phyloP scores from a whole-genome alignment of 2,888 invertebrate species.

The Plagodis dolabraria region DNA sequence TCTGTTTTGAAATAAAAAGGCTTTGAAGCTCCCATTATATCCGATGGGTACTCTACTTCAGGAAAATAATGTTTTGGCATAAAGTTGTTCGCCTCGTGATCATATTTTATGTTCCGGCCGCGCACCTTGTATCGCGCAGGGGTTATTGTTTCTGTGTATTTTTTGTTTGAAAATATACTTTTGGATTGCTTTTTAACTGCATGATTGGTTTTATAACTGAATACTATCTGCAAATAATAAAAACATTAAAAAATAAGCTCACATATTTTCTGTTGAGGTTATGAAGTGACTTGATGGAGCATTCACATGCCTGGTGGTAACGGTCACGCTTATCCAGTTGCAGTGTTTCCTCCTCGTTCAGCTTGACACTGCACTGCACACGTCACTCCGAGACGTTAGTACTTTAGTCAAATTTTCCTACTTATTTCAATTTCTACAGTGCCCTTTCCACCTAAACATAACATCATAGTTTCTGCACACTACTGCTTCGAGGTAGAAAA shows the following conservation, averaged over 20 bases:
- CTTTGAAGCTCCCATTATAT: constrained; percentile 53
- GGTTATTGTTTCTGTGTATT: constrained; percentile 32
- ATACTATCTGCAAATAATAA: constrained; percentile 39
- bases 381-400: no score
- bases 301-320: no score
- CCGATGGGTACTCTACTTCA: constrained; percentile 53
- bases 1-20: constrained; percentile 57
- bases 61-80: constrained; percentile 48
- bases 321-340: no score
- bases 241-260: neutral
- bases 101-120: constrained; percentile 32
- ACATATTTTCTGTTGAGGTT: no score
- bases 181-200: constrained; percentile 25
- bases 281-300: no score
- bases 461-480: no score
- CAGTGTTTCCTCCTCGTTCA: no score
- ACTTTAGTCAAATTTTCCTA: no score
- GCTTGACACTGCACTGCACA: no score
- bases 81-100: constrained; percentile 26
- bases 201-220: constrained; percentile 36
- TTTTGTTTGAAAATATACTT: constrained; percentile 37
- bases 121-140: constrained; percentile 43
- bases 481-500: no score
- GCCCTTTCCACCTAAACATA: no score
- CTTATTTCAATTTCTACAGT: no score